Conservation (phyloP, 1,140 invertebrate genomes). For the Latrodectus geometricus region DNA sequence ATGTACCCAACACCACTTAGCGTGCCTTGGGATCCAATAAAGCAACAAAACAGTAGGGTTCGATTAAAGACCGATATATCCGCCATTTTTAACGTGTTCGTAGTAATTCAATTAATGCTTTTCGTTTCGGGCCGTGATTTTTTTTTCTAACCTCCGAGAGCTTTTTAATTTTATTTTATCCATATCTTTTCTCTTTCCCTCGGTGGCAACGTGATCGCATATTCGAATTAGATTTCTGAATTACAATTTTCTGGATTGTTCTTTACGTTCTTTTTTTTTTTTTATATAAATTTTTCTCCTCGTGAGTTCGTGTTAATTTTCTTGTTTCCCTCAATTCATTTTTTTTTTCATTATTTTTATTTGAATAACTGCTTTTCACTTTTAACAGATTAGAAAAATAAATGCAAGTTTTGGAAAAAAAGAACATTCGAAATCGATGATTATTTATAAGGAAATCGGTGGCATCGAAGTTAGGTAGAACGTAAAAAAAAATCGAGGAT, state of each 20-base stretch:
- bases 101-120: conserved; percentile 57
- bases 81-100: conserved; percentile 33
- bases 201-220: conserved; percentile 3
- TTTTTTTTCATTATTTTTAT: conserved; percentile 14
- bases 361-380: not conserved
- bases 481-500: too few relatives aligned
- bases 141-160: not conserved
- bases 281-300: not conserved
- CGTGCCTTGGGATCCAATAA: conserved; percentile 42
- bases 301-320: conserved; percentile 31
- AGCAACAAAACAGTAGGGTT: conserved; percentile 46
- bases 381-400: not conserved
- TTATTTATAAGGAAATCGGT: conserved; percentile 17
- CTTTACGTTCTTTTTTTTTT: conserved; percentile 16
- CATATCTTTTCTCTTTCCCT: conserved; percentile 37
- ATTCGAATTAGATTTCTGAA: conserved; percentile 55
- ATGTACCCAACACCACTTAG: conserved; percentile 42
- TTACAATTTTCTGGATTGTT: conserved; percentile 37
- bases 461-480: not conserved
- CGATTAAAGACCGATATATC: conserved; percentile 57
- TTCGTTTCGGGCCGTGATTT: not conserved
- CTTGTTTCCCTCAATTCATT: not conserved
- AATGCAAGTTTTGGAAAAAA: not conserved
- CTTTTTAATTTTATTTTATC: conserved; percentile 38
- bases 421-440: conserved; percentile 14